Base-by-base conservation (phyloP, 2,113 vertebrate genomes). In the Sapajus apella region DNA sequence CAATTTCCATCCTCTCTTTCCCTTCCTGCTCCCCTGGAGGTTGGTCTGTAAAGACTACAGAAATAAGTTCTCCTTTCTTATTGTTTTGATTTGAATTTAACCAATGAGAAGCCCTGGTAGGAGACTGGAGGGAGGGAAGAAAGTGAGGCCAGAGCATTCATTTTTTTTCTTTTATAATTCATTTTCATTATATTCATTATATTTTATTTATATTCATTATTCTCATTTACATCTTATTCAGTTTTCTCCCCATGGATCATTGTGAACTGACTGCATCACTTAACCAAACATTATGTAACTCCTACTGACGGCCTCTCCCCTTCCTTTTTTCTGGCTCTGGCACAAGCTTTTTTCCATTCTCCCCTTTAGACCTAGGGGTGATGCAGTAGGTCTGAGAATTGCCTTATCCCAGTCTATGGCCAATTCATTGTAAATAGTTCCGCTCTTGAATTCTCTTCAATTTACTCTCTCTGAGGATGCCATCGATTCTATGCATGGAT, bases 271-370 rank as follows among this genome's bases (percentile, higher is more conserved):
- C 9, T 77, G 8, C n/a, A 80, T 40, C 35, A 32, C 14, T 70
- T 37, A 52, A 30, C 7, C 18, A 58, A 45, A 73, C 45, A 1
- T 47, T 5, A 11, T 18, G 8, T n/a, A n/a, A 43, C 4, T n/a
- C 3, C 14, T 50, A 20, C 3, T 10, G 17, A 27, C 11, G 23
- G 5, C 23, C 4, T 25, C 16, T 64, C 1, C n/a, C 11, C 18
- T 21, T 6, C 37, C 8, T 9, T 68, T 52, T 8, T 88, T 75
- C 43, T 66, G 18, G 2, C 7, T 85, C 20, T 76, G 27, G 17
- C 20, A 58, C 27, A 58, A 30, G 11, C 2, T 40, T 5, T 20
- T 89, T 52, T 30, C 13, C 52, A 8, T 40, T 66, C 45, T 7
- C 47, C 66, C 6, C 17, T 76, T 25, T 27, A 45, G 47, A 76